These are phyloP conservation scores for Mirza zaza DNA, from an alignment of 2,113 vertebrate genomes.

Conservation along the genomic window DNA sequence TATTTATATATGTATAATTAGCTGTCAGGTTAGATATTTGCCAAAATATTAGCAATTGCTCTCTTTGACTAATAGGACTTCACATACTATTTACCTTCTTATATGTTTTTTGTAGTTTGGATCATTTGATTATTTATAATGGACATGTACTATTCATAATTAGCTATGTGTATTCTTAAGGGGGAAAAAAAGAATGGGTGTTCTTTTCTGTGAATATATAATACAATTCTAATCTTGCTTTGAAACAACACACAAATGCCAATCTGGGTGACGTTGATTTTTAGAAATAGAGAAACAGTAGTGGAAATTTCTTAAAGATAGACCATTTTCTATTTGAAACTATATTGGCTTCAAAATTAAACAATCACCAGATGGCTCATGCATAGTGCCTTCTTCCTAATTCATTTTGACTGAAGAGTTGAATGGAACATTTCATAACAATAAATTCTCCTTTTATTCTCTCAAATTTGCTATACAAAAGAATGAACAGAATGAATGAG, in stretches of 20 bases:
- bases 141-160: background rate
- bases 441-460: background rate
- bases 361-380: background rate
- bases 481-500: background rate
- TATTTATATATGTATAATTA: background rate
- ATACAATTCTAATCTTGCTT: background rate
- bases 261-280: background rate
- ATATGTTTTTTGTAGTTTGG: background rate
- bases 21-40: background rate
- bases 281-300: conserved; percentile 23
- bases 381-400: background rate
- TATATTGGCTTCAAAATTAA: conserved; percentile 23
- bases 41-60: background rate
- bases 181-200: background rate
- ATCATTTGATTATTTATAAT: background rate
- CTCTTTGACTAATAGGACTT: background rate
- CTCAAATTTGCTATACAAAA: background rate
- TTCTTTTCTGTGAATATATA: background rate
- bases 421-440: background rate
- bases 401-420: background rate
- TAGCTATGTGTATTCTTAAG: conserved; percentile 18
- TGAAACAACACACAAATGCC: conserved; percentile 24
- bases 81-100: background rate
- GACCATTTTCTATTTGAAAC: conserved; percentile 5
- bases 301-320: background rate